Percentiles rank a stretch among this genome's conserved stretches.
phyloP scores from a whole-genome alignment of 2,797 vertebrate species.

The Cynodonichthys magdalenae region DNA sequence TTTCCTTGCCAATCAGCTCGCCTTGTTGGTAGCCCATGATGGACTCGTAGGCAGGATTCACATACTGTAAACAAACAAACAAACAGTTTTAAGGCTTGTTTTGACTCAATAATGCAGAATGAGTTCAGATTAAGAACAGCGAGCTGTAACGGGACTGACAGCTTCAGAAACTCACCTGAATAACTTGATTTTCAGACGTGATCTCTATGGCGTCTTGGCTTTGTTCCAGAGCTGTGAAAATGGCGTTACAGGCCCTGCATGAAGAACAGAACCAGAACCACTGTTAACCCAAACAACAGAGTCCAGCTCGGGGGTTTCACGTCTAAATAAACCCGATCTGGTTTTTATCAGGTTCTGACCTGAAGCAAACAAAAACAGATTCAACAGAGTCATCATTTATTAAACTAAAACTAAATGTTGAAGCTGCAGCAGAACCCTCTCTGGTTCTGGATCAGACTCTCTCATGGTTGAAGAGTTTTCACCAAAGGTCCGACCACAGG shows the following conservation, averaged over 20 bases:
- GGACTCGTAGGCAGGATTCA: slow-evolving; percentile 95
- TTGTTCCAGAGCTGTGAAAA: slow-evolving; percentile 96
- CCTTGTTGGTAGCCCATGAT: slow-evolving; percentile 95
- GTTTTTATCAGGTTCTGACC: too few relatives aligned
- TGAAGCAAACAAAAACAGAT: too few relatives aligned
- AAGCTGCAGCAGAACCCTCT: too few relatives aligned
- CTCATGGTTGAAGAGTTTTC: too few relatives aligned
- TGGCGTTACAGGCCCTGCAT: slow-evolving; percentile 91
- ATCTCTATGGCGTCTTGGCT: slow-evolving; percentile 98
- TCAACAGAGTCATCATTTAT: too few relatives aligned
- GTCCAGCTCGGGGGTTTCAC: too few relatives aligned
- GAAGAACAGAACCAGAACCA: slow-evolving; percentile 28
- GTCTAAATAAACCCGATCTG: too few relatives aligned
- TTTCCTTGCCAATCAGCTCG: slow-evolving; percentile 94
- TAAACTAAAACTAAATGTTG: too few relatives aligned
- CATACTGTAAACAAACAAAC: slow-evolving; percentile 84
- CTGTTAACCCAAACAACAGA: slow-evolving; percentile 19
- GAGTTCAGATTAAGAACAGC: slow-evolving; percentile 5
- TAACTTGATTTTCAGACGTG: slow-evolving; percentile 94
- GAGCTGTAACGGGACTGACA: not conserved
- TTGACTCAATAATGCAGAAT: not conserved
- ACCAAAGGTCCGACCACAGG: too few relatives aligned
- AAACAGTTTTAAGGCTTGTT: slow-evolving; percentile 9
- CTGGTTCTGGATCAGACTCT: too few relatives aligned
- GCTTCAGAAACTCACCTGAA: slow-evolving; percentile 84